These are phyloP conservation scores for Ptilodon capucinus DNA, from an alignment of 2,888 invertebrate species.

Conservation along the genomic window DNA sequence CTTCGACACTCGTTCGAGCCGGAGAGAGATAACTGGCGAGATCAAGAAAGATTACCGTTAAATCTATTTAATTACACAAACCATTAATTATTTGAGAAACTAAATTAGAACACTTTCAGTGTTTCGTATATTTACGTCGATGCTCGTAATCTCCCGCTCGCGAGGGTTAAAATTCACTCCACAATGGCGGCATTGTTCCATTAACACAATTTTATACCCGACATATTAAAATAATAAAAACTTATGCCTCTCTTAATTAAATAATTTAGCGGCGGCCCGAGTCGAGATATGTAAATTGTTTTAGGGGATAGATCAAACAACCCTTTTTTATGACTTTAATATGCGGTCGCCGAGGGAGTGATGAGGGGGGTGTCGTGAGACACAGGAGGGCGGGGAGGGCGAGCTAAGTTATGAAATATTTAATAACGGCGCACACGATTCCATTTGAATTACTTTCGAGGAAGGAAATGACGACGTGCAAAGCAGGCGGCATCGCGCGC, in stretches of 20 bases:
- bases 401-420: conserved; percentile 83
- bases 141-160: conserved; percentile 62
- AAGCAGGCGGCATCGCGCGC: conserved; percentile 60
- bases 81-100: conserved; percentile 45
- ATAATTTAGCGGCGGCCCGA: conserved; percentile 81
- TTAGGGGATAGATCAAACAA: conserved; percentile 84
- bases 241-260: conserved; percentile 84
- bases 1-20: conserved; percentile 8
- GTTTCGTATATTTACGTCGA: conserved; percentile 55
- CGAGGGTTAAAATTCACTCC: conserved; percentile 66
- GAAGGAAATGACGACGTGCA: conserved; percentile 79
- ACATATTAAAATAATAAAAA: conserved; percentile 84
- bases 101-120: conserved; percentile 50
- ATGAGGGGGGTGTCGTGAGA: conserved; percentile 43
- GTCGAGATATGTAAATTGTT: conserved; percentile 84
- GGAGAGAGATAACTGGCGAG: conserved; percentile 16
- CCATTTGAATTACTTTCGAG: conserved; percentile 83
- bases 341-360: conserved; percentile 73
- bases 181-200: conserved; percentile 69
- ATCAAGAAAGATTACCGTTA: conserved; percentile 33
- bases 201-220: conserved; percentile 81
- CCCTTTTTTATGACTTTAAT: conserved; percentile 84
- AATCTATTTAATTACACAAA: conserved; percentile 37
- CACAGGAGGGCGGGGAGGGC: conserved; percentile 42
- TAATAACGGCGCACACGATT: conserved; percentile 83